These are phyloP conservation scores for Heloderma charlesbogerti DNA, from an alignment of 2,113 vertebrate genomes.

Conservation along the genomic window DNA sequence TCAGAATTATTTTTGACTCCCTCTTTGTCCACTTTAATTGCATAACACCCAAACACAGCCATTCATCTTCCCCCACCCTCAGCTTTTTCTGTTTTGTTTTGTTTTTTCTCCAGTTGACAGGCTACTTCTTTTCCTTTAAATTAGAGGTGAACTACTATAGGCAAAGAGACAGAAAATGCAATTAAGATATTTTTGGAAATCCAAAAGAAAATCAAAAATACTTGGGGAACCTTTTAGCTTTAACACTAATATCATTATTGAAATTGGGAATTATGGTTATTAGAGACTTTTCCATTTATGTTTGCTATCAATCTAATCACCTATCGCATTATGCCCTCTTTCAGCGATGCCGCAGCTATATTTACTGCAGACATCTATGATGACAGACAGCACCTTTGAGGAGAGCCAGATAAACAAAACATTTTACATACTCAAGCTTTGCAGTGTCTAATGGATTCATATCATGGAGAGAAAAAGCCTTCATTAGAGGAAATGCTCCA, in stretches of 20 bases:
- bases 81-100: neutral
- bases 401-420: slow-evolving; percentile 67
- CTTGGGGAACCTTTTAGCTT: slow-evolving; percentile 56
- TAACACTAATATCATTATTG: slow-evolving; percentile 50
- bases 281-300: slow-evolving; percentile 61
- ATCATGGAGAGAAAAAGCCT: slow-evolving; percentile 58
- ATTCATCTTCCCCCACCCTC: slow-evolving; percentile 44
- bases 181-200: slow-evolving; percentile 61
- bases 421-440: slow-evolving; percentile 66
- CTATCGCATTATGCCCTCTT: slow-evolving; percentile 38
- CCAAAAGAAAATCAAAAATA: slow-evolving; percentile 24
- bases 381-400: slow-evolving; percentile 67
- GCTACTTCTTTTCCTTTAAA: slow-evolving; percentile 49
- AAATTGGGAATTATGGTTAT: slow-evolving; percentile 67
- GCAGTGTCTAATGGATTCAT: slow-evolving; percentile 60
- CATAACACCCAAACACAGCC: slow-evolving; percentile 29
- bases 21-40: slow-evolving; percentile 60
- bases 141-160: slow-evolving; percentile 38
- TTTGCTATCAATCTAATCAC: slow-evolving; percentile 62
- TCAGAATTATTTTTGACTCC: slow-evolving; percentile 35
- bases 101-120: neutral
- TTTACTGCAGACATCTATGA: slow-evolving; percentile 62
- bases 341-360: slow-evolving; percentile 49
- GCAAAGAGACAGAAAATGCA: slow-evolving; percentile 53
- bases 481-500: slow-evolving; percentile 61